Percentiles rank a stretch among this genome's conserved stretches.
phyloP scores from a whole-genome alignment of 1,140 invertebrate species.

The Neotoxoptera formosana region DNA sequence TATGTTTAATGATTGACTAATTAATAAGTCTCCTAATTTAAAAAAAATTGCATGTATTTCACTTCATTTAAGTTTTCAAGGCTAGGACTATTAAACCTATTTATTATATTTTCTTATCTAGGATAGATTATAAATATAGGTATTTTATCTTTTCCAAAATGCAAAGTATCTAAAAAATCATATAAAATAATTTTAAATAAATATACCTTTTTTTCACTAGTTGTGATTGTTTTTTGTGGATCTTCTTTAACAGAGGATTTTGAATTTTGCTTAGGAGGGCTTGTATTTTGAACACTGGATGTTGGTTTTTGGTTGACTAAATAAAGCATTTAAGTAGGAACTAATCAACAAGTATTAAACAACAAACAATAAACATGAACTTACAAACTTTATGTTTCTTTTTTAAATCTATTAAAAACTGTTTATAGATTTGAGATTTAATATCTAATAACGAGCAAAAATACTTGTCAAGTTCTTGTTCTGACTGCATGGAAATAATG shows the following conservation, averaged over 20 bases:
- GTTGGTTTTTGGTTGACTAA: conserved; percentile 39
- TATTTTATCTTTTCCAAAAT: neutral
- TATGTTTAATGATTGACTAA: no score
- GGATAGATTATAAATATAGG: no score
- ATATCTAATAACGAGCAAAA: conserved; percentile 73
- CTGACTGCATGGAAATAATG: conserved; percentile 71
- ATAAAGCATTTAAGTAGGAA: neutral
- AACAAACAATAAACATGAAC: conserved; percentile 41
- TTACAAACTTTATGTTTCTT: conserved; percentile 55
- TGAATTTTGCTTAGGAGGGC: neutral
- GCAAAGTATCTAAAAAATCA: neutral
- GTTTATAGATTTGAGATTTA: conserved; percentile 70
- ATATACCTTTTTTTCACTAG: conserved; percentile 12
- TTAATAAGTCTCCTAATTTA: neutral
- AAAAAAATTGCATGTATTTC: neutral
- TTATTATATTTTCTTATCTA: neutral
- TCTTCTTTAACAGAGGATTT: neutral
- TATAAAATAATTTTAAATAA: neutral
- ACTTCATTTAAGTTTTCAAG: neutral
- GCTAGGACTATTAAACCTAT: neutral
- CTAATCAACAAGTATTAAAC: neutral
- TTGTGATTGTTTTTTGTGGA: neutral
- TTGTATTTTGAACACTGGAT: neutral
- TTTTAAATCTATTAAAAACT: conserved; percentile 70
- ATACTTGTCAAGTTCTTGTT: conserved; percentile 74